Evolutionary conservation across 2,888 invertebrate species (phyloP), one percentile per base, ranked within the genome.

Genomic region (Bombylius discolor): DNA sequence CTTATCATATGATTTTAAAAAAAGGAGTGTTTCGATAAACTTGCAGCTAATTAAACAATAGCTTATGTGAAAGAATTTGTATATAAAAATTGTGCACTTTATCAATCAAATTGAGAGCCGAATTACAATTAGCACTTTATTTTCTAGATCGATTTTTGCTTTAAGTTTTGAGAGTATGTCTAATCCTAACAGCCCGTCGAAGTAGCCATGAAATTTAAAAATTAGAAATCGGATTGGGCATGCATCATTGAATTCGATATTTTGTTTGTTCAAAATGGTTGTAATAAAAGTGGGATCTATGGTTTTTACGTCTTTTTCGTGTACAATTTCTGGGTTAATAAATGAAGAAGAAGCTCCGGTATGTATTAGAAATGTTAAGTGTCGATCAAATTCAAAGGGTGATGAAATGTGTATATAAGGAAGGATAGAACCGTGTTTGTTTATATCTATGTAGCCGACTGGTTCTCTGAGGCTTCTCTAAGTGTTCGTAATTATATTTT

Each of bases 161-260:
- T 50, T 49, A 39, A 55, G 45, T 36, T 51, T 56, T 11, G 49
- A 53, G 49, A 50, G 47, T 33, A 45, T 53, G 32, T 52, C 56
- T 4, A 56, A 50, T 50, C 49, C 47, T 33, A 47, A 45, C 14
- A 54, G 49, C 13, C 58, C 58, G 36, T 59, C 56, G 34, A 60
- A 59, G 14, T 57, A 59, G 11, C 53, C 55, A 42, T 59, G 58
- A 36, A 59, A 60, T 46, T 55, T 52, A 34, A 60, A 59, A n/a
- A 59, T 14, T 12, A 58, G 50, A n/a, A 57, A 55, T n/a, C 44
- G 47, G n/a, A 57, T 48, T 44, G 44, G 50, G 5, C 56, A 56
- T 31, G 42, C 11, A 39, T 58, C 45, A 31, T 55, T 52, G 32
- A 57, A 58, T 56, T 56, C 53, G n/a, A 48, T 39, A 49, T 57